Percentiles rank a stretch among this genome's conserved stretches.
These are phyloP conservation scores for Eristalis arbustorum DNA, from an alignment of 2,888 invertebrate genomes.

Conservation along the genomic window DNA sequence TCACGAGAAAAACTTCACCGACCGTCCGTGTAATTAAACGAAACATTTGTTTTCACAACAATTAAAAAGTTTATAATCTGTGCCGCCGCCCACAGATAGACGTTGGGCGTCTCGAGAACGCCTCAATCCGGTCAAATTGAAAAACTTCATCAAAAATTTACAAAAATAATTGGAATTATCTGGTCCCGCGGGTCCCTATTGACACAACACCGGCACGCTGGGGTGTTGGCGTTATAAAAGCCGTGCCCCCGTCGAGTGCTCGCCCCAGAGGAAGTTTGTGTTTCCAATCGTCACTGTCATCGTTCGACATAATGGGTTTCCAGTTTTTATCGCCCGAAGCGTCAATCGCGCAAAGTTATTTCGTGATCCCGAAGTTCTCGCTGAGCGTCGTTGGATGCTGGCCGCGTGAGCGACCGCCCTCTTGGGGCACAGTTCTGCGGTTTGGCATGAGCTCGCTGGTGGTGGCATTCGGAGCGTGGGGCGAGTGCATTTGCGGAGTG, in stretches of 20 bases:
- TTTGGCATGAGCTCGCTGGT: constrained; percentile 73
- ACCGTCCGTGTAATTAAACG: constrained; percentile 6
- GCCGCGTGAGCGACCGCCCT: constrained; percentile 73
- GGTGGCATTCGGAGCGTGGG: constrained; percentile 74
- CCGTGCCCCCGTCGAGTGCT: not conserved
- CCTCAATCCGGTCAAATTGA: constrained; percentile 4
- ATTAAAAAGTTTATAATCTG: constrained; percentile 32
- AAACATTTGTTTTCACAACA: constrained; percentile 34
- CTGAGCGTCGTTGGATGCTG: constrained; percentile 76
- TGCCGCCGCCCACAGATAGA: constrained; percentile 3
- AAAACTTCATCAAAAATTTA: constrained; percentile 44
- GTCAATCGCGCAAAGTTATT: constrained; percentile 74
- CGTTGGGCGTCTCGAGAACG: constrained; percentile 2
- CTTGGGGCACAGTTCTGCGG: constrained; percentile 64
- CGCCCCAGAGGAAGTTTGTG: not conserved
- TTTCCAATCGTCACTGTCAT: not conserved
- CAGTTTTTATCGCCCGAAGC: constrained; percentile 66
- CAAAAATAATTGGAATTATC: constrained; percentile 11
- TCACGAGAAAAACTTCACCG: not conserved
- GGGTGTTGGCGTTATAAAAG: not conserved
- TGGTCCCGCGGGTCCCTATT: not conserved
- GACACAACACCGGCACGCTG: not conserved
- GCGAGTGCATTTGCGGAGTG: constrained; percentile 76
- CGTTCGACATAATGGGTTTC: constrained; percentile 56
- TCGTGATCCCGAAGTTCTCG: constrained; percentile 74